Base-by-base conservation (phyloP, 2,797 vertebrate species). In the Bucorvus abyssinicus region DNA sequence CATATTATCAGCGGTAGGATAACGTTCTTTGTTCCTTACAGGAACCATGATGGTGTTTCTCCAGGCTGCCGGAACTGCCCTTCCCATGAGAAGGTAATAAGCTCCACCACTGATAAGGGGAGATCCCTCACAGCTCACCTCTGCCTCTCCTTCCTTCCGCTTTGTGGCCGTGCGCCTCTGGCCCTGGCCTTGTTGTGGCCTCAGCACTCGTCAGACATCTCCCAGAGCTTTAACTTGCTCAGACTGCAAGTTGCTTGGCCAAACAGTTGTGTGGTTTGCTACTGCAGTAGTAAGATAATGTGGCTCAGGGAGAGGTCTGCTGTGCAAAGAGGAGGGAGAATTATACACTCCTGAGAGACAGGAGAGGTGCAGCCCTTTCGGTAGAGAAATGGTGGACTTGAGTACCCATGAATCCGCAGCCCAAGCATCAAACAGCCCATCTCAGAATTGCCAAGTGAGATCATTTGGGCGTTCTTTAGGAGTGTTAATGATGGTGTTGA, bases 331-430 rank as follows among this genome's bases (percentile, higher is more conserved):
- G 27, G 12, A 61, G 19, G 49, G 32, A 67, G 67, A 82, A 70
- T 22, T 15, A 14, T 0, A 0, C 36, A 53, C 20, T 55, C 7
- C 32, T 40, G 17, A 21, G 32, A 45, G 70, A 14, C 2, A 14
- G 34, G 45, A 90, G 56, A 56, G 32, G 30, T 32, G 23, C 40
- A 52, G 50, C 18, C 20, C 16, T 14, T 67, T 49, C 4, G 1
- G 29, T 18, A 55, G 53, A 49, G 50, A 83, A 52, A 27, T 13
- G 6, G 32, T 12, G 4, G 15, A 26, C 34, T 55, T 2, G 1
- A 10, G 12, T 63, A 14, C n/a, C 21, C 1, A 3, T 64, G 6
- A 7, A 8, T 81, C 30, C 78, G 44, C 34, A 88, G 49, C 34
- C 49, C 49, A 40, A 59, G 52, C 5, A 3, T 22, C 63, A 55